Evolutionary conservation across 2,888 invertebrate genomes (phyloP).

Genomic region (Nematopogon swammerdamellus): DNA sequence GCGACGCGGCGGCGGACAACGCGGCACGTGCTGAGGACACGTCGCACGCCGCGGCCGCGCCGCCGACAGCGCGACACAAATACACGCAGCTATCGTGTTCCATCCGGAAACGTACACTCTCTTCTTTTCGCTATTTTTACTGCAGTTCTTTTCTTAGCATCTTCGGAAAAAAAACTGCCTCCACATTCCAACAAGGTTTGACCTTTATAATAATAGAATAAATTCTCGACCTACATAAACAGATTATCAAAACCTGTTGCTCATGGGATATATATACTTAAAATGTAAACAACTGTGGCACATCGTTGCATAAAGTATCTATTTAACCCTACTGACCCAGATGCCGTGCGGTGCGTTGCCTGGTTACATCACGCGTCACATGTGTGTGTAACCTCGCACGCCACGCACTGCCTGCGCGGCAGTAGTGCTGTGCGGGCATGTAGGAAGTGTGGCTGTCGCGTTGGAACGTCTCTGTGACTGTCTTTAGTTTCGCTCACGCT

Average conservation of each 20-base stretch:
- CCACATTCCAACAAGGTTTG: too few species aligned
- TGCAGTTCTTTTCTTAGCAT: not conserved
- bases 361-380: not conserved
- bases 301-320: not conserved
- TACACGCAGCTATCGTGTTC: not conserved
- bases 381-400: not conserved
- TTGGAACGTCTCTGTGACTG: too few species aligned
- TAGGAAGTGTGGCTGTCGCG: too few species aligned
- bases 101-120: not conserved
- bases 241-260: too few species aligned
- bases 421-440: too few species aligned
- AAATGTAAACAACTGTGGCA: not conserved
- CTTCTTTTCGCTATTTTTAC: not conserved
- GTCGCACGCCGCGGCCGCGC: not conserved
- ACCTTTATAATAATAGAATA: too few species aligned
- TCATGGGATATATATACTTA: too few species aligned
- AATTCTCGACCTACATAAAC: too few species aligned
- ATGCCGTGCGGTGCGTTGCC: not conserved
- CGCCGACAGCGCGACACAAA: not conserved
- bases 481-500: too few species aligned
- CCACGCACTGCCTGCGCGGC: not conserved
- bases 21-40: not conserved
- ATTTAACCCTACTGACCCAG: not conserved
- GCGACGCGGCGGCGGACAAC: not conserved
- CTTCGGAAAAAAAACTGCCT: too few species aligned